Conservation (phyloP, 2,888 invertebrate species). For the Drosophila ezoana region DNA sequence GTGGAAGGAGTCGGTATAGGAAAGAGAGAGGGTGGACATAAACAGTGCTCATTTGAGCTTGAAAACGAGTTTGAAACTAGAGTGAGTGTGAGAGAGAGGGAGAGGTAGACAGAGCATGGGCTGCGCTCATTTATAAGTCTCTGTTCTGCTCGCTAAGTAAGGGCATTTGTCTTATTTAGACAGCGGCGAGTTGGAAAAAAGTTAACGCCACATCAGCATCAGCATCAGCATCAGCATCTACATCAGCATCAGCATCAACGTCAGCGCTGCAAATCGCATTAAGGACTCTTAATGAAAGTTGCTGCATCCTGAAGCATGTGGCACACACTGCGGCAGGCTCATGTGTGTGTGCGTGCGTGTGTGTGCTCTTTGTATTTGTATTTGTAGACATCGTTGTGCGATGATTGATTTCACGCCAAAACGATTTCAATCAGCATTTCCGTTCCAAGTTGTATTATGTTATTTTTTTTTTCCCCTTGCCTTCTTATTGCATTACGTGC, state of each 20-base stretch:
- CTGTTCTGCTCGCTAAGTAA: neutral
- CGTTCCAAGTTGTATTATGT: conserved; percentile 53
- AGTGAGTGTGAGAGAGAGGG: neutral
- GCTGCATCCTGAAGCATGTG: conserved; percentile 67
- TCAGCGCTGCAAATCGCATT: conserved; percentile 78
- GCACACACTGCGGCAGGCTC: conserved; percentile 39
- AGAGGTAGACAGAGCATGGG: neutral
- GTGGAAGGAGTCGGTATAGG: neutral
- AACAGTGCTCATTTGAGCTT: conserved; percentile 53
- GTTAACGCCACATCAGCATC: conserved; percentile 43
- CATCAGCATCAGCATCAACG: conserved; percentile 45
- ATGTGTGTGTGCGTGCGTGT: conserved; percentile 6
- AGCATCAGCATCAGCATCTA: conserved; percentile 18
- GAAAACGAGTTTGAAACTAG: conserved; percentile 8
- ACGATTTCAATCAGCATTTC: conserved; percentile 83
- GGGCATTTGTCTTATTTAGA: conserved; percentile 71
- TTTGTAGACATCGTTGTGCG: conserved; percentile 63
- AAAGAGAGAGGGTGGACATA: neutral
- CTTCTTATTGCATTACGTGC: conserved; percentile 62
- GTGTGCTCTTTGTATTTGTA: conserved; percentile 19
- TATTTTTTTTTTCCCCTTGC: conserved; percentile 11
- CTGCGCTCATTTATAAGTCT: conserved; percentile 20
- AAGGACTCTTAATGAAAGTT: conserved; percentile 82
- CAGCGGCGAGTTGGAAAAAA: conserved; percentile 41
- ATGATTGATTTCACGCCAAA: conserved; percentile 83